phyloP scores from a whole-genome alignment of 2,113 vertebrate species.

The Phalacrocorax aristotelis region DNA sequence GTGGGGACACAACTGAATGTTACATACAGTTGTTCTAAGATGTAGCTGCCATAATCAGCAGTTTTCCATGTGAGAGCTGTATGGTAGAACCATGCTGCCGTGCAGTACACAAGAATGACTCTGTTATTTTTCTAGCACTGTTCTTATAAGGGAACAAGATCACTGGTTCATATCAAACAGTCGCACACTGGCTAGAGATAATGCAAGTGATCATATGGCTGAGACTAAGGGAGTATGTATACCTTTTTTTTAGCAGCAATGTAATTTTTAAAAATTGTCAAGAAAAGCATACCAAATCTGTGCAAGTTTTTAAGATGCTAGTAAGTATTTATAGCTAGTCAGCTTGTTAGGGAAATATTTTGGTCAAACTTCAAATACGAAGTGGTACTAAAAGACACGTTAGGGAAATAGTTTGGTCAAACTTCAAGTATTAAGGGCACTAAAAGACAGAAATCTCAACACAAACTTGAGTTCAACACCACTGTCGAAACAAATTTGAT shows the following conservation, averaged over 20 bases:
- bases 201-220: background rate
- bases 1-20: background rate
- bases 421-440: background rate
- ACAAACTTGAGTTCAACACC: background rate
- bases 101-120: too few species aligned
- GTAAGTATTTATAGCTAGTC: background rate
- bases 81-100: background rate
- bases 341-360: background rate
- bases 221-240: background rate
- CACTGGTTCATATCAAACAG: background rate
- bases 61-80: background rate
- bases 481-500: background rate
- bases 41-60: rapidly evolving
- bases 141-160: background rate
- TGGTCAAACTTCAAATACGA: background rate
- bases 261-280: background rate
- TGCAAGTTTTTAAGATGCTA: background rate
- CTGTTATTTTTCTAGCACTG: background rate
- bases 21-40: background rate
- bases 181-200: background rate
- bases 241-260: background rate
- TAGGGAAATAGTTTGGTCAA: background rate
- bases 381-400: background rate
- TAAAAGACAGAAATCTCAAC: background rate
- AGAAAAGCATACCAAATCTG: background rate